Base-by-base conservation (phyloP, 2,113 vertebrate species). In the Peucedramus taeniatus region DNA sequence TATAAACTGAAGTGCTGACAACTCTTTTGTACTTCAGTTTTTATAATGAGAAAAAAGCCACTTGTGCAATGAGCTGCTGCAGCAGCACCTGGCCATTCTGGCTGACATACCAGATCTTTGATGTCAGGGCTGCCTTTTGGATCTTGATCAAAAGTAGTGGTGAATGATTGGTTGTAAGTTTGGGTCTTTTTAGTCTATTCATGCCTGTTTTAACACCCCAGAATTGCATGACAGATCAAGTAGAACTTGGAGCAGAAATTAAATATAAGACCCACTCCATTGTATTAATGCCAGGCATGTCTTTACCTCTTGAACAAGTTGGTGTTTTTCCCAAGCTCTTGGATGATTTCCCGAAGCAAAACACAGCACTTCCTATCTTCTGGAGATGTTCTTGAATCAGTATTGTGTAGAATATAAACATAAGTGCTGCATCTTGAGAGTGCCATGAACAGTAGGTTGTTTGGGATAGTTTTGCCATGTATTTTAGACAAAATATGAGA, bases 261-360 rank as follows among this genome's bases (percentile, higher is more conserved):
- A 61, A 65, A 50, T n/a, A 15, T 0, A 0, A 49, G 40, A 80
- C 19, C 18, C 6, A 3, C 3, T 63, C 39, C n/a, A 39, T 81
- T 11, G 2, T 70, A 39, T 78, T 87, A 75, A 39, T 27, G 24
- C 35, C 49, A 54, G 50, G 44, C 5, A 0, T 27, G 9, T 50
- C 23, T 44, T 69, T 70, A 24, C 51, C 35, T 63, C 40, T 77
- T 23, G 26, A 77, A 26, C 17, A 78, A 61, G 31, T 24, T 3
- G 0, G 14, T 76, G 30, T 71, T 78, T 84, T 70, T 39, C 56
- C 28, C 57, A 59, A 66, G 47, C 9, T 68, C 33, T 69, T 10
- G 5, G 20, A 26, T 70, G 39, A 23, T 16, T 94, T 89, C 18
- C 65, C 16, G 75, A 50, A 78, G n/a, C 30, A 81, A 78, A 91